These are phyloP conservation scores for Drosophila rhopaloa DNA, from an alignment of 1,140 invertebrate species.

Conservation along the genomic window DNA sequence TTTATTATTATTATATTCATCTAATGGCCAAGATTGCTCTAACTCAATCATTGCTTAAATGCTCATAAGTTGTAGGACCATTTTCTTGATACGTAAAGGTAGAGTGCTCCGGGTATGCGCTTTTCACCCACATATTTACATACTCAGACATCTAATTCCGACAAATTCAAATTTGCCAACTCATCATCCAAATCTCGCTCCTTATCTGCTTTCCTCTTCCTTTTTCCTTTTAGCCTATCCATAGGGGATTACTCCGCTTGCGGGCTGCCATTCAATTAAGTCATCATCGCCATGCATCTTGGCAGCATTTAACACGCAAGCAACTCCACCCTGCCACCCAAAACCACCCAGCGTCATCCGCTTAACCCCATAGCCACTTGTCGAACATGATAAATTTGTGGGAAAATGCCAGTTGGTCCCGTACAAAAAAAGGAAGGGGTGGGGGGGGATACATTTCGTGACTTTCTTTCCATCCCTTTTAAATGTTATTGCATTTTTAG, in stretches of 20 bases:
- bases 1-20: no score
- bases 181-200: conserved; percentile 26
- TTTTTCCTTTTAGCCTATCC: not conserved
- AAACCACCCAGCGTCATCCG: conserved; percentile 1
- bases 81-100: not conserved
- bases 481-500: conserved; percentile 69
- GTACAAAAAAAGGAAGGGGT: conserved; percentile 4
- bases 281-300: conserved; percentile 45
- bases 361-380: conserved; percentile 47
- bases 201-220: conserved; percentile 20
- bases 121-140: not conserved
- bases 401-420: conserved; percentile 48
- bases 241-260: conserved; percentile 13
- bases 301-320: conserved; percentile 35
- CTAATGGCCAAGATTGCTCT: no score
- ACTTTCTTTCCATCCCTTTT: conserved; percentile 2
- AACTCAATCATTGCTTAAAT: no score
- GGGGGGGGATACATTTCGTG: conserved; percentile 9
- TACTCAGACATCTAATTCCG: conserved; percentile 1
- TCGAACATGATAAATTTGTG: conserved; percentile 78
- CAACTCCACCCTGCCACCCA: not conserved
- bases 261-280: conserved; percentile 56
- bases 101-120: not conserved
- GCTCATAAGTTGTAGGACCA: no score
- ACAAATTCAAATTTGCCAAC: conserved; percentile 37